Evolutionary conservation across 2,113 vertebrate species (phyloP).

Genomic region (Egretta garzetta): DNA sequence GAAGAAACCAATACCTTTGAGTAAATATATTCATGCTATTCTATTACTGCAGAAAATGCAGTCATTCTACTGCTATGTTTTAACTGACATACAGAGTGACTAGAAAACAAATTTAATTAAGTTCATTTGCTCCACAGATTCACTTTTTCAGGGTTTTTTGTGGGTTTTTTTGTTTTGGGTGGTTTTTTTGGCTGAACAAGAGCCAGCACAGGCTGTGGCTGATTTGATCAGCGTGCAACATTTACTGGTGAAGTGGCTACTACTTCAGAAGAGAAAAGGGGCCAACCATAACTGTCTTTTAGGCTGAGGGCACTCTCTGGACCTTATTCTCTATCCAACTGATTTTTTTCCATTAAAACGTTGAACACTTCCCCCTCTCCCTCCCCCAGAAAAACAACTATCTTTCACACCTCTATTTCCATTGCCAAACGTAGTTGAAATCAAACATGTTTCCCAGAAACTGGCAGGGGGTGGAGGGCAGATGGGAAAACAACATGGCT

Average conservation of each 20-base stretch:
- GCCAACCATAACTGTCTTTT: background rate
- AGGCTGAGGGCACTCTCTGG: background rate
- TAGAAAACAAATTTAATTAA: background rate
- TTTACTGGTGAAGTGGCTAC: background rate
- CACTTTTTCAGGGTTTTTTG: background rate
- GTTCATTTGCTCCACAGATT: background rate
- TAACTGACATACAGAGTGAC: background rate
- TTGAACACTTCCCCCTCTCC: background rate
- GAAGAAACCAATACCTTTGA: background rate
- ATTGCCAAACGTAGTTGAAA: slow-evolving; percentile 16
- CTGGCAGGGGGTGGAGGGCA: slow-evolving; percentile 34
- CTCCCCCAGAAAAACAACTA: background rate
- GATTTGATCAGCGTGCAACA: background rate
- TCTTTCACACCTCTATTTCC: slow-evolving; percentile 39
- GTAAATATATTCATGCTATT: background rate
- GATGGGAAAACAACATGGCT: slow-evolving; percentile 33
- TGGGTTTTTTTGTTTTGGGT: no score
- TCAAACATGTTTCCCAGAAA: slow-evolving; percentile 16
- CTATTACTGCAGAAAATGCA: background rate
- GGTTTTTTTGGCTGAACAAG: background rate
- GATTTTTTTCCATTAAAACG: background rate
- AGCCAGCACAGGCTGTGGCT: background rate
- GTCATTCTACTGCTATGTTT: background rate
- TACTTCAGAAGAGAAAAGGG: background rate
- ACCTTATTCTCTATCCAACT: background rate